Evolutionary conservation across 53 echinoderm and acorn worm species (phyloP).

Genomic region (Patiria pectinifera): DNA sequence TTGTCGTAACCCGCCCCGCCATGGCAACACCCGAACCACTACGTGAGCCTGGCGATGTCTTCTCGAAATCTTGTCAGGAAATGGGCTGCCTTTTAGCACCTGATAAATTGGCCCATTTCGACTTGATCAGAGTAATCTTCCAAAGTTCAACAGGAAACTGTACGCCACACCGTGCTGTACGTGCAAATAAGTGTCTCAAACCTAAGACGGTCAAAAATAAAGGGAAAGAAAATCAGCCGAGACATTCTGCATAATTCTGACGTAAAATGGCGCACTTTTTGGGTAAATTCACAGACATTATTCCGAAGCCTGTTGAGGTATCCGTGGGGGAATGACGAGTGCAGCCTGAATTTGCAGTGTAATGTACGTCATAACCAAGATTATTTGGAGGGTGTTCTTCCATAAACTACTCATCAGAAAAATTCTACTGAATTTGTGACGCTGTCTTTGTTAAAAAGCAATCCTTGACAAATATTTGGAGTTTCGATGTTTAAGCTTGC

Average conservation of each 20-base stretch:
- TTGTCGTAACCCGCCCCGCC: neutral
- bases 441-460: too few species aligned
- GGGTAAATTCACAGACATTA: neutral
- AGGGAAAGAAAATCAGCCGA: neutral
- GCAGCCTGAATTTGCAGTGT: neutral
- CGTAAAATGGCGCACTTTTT: neutral
- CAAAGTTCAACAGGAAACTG: slow-evolving; percentile 3
- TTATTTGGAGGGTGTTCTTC: neutral
- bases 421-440: neutral
- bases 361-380: neutral
- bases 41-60: neutral
- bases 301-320: neutral
- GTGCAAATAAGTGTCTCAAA: neutral
- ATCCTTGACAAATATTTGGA: too few species aligned
- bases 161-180: neutral
- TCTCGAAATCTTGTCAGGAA: neutral
- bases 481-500: neutral
- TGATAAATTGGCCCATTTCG: slow-evolving; percentile 12
- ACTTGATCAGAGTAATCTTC: slow-evolving; percentile 5
- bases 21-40: slow-evolving; percentile 9
- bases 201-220: neutral
- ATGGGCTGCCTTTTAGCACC: neutral
- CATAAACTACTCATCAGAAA: neutral
- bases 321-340: neutral
- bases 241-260: neutral